Base-by-base conservation (phyloP, 2,113 vertebrate species). In the Parotia lawesii region DNA sequence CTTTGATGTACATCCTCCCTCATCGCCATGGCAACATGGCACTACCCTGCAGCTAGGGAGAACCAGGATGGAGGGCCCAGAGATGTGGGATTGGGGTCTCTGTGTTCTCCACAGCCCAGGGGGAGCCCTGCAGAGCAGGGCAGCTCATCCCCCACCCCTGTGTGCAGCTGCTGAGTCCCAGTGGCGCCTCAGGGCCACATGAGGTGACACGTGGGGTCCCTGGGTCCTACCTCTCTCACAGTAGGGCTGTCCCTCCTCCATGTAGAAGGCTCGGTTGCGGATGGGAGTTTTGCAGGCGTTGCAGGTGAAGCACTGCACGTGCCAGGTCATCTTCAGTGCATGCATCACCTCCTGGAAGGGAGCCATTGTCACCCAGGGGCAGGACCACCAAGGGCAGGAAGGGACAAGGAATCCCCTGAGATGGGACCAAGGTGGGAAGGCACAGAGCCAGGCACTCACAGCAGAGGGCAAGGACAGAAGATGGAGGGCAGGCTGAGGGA, bases 251-350 rank as follows among this genome's bases (percentile, higher is more conserved):
- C 99, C 99, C 89, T 99, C 99, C 95, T 99, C 99, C 99, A 99
- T 99, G 97, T 99, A 99, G 96, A 99, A 99, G 91, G 99, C 99
- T 69, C 99, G 98, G 97, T 99, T 99, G 95, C 99, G 98, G 95
- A 99, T 99, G 60, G 99, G 98, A 9, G 97, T 97, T 97, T 99
- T 99, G 96, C 99, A 99, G 93, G 99, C 99, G 0, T 98, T 98
- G 8, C 99, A 99, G 56, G 98, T 98, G 96, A 99, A 99, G 97
- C 99, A 99, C 70, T 99, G 98, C 62, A 99, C 98, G 0, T 99
- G 99, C 98, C 99, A 99, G 95, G 99, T 99, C 98, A 99, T 99
- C 98, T 99, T 99, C 96, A 99, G 98, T 2, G 99, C 99, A 0
- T 99, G 99, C 99, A 99, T 99, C 97, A 99, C 99, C 96, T 99